These are phyloP conservation scores for Cyprinodon tularosa DNA, from an alignment of 2,113 vertebrate genomes.

Conservation along the genomic window DNA sequence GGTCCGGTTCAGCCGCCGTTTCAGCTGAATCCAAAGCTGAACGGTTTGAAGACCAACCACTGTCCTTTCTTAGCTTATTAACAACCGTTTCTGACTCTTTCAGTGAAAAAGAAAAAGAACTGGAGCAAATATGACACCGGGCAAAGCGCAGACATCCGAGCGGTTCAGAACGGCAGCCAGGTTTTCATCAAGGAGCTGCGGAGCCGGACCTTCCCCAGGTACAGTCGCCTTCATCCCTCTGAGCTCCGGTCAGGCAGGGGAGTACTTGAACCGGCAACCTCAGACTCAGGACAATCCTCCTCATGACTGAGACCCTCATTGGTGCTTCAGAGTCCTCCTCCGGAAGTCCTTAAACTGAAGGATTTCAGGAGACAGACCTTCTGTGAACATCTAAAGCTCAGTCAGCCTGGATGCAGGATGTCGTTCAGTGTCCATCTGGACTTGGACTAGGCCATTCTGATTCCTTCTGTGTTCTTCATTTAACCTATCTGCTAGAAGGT, in stretches of 20 bases:
- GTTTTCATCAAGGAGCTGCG: conserved; percentile 97
- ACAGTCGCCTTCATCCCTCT: conserved; percentile 1
- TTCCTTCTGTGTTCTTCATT: too few relatives aligned
- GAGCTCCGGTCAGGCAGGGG: too few relatives aligned
- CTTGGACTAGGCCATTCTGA: too few relatives aligned
- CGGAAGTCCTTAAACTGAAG: not conserved
- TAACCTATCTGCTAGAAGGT: too few relatives aligned
- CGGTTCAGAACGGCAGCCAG: conserved; percentile 97
- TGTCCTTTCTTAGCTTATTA: not conserved
- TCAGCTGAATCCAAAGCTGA: not conserved
- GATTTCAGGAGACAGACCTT: not conserved
- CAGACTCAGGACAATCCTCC: not conserved
- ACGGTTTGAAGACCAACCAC: too few relatives aligned
- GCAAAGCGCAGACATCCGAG: conserved; percentile 89
- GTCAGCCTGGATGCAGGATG: too few relatives aligned
- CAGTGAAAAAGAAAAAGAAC: conserved; percentile 98
- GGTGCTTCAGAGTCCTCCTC: too few relatives aligned
- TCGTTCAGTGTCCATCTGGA: too few relatives aligned
- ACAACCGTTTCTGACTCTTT: conserved; percentile 7
- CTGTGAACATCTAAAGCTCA: not conserved
- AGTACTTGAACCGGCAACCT: too few relatives aligned
- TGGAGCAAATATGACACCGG: conserved; percentile 93
- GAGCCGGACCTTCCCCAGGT: conserved; percentile 97
- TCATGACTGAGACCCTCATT: not conserved
- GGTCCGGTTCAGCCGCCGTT: too few relatives aligned